Percentiles rank a stretch among this genome's conserved stretches.
These are phyloP conservation scores for Stenurella melanura DNA, from an alignment of 2,888 invertebrate genomes.

Conservation along the genomic window DNA sequence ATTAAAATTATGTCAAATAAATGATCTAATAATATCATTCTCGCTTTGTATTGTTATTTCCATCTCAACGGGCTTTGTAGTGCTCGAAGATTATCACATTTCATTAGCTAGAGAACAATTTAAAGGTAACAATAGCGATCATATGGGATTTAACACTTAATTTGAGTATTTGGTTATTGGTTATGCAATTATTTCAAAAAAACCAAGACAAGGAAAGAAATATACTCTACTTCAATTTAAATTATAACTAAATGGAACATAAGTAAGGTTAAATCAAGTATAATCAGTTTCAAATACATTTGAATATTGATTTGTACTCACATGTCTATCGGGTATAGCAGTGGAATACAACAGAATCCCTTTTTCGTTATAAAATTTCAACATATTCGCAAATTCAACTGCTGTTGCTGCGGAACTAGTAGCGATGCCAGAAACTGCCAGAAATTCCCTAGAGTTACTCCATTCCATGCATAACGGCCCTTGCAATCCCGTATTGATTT, in stretches of 20 bases:
- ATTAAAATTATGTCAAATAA: too few species aligned
- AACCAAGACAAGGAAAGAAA: too few species aligned
- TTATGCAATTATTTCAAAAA: too few species aligned
- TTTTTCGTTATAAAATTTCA: conserved; percentile 93
- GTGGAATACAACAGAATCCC: conserved; percentile 89
- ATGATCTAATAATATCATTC: too few species aligned
- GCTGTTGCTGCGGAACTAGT: conserved; percentile 68
- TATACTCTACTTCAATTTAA: too few species aligned
- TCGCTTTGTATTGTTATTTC: too few species aligned
- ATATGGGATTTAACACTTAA: too few species aligned
- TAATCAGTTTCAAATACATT: neutral
- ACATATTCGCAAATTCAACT: conserved; percentile 83
- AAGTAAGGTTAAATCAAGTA: conserved; percentile 24
- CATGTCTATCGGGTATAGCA: conserved; percentile 81
- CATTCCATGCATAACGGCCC: conserved; percentile 94
- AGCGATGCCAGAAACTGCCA: conserved; percentile 92
- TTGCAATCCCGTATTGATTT: conserved; percentile 87
- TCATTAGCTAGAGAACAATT: too few species aligned
- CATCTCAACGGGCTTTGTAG: too few species aligned
- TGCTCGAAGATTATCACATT: too few species aligned
- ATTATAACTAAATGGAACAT: neutral
- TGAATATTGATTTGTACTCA: conserved; percentile 44
- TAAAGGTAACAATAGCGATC: too few species aligned
- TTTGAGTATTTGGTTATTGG: too few species aligned
- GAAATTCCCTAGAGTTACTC: conserved; percentile 94